phyloP scores from a whole-genome alignment of 2,113 vertebrate species.

The Ptilorrhoa leucosticta region DNA sequence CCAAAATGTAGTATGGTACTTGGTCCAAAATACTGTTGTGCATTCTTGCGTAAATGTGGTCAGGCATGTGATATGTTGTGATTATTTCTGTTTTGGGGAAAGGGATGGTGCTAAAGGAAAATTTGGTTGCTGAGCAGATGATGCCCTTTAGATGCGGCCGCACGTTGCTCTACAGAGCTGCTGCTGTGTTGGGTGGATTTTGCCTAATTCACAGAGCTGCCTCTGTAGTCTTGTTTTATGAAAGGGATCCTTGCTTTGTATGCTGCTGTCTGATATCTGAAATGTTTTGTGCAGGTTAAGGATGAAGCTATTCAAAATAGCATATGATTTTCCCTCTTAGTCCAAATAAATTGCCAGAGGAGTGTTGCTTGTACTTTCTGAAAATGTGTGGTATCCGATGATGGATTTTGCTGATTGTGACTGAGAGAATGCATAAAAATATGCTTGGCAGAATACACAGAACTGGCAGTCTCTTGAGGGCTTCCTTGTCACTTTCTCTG shows the following conservation, averaged over 20 bases:
- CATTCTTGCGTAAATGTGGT: constrained; percentile 21
- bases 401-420: constrained; percentile 9
- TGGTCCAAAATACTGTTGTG: constrained; percentile 52
- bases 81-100: constrained; percentile 4
- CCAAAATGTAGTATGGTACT: not conserved
- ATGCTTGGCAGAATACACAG: not conserved
- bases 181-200: not conserved
- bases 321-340: constrained; percentile 18
- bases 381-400: not conserved
- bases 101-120: not conserved
- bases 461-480: constrained; percentile 1
- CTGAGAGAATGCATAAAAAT: constrained; percentile 13
- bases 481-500: constrained; percentile 6
- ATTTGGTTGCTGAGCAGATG: not conserved
- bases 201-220: not conserved
- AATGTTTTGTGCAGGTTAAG: constrained; percentile 13
- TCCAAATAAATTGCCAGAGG: constrained; percentile 52
- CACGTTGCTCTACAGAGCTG: not conserved
- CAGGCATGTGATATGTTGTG: constrained; percentile 39
- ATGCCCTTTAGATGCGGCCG: not conserved
- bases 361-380: constrained; percentile 37
- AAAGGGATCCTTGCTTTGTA: constrained; percentile 10
- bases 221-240: not conserved
- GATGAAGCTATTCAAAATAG: constrained; percentile 35
- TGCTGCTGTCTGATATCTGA: constrained; percentile 18